A percentile compares a stretch with the other conserved stretches of the same genome.
Evolutionary conservation across 2,888 invertebrate species (phyloP).

Genomic region (Smittia sp.): DNA sequence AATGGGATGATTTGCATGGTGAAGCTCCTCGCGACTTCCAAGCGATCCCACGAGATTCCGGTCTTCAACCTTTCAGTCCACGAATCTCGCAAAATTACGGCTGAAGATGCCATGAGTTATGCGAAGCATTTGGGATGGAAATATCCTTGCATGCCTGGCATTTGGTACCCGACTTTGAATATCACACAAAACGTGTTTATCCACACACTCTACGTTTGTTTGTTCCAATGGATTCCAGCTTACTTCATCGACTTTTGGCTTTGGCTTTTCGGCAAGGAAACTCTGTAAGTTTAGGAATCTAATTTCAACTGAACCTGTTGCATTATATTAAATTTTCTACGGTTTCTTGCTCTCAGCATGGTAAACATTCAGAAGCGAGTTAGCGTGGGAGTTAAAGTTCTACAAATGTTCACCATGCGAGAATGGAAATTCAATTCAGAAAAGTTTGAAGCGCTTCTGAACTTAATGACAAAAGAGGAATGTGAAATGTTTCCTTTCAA

Average conservation of each 20-base stretch:
- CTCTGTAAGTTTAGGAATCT: too few relatives aligned
- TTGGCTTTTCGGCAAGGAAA: constrained; percentile 71
- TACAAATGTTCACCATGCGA: constrained; percentile 87
- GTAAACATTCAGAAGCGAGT: constrained; percentile 59
- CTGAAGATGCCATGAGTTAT: constrained; percentile 80
- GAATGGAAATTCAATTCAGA: constrained; percentile 80
- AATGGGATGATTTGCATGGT: constrained; percentile 64
- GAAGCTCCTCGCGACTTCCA: constrained; percentile 59
- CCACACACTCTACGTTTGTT: constrained; percentile 68
- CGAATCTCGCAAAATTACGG: constrained; percentile 75
- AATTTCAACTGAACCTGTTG: too few relatives aligned
- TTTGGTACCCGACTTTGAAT: constrained; percentile 83
- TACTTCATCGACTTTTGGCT: constrained; percentile 77
- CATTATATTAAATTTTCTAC: too few relatives aligned
- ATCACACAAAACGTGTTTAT: constrained; percentile 67
- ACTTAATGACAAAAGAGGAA: constrained; percentile 59
- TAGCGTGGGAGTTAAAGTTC: constrained; percentile 63
- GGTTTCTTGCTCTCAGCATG: too few relatives aligned
- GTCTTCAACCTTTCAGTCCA: constrained; percentile 90
- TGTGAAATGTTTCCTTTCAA: constrained; percentile 54
- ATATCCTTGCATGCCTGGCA: constrained; percentile 81
- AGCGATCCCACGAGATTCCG: constrained; percentile 67
- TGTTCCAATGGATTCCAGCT: constrained; percentile 78
- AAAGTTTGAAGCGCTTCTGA: constrained; percentile 62
- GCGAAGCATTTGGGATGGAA: constrained; percentile 69